Percentiles rank a stretch among this genome's conserved stretches.
Conservation (phyloP, 37 sponge, comb jelly and placozoan species). For the Eunapius fragilis region DNA sequence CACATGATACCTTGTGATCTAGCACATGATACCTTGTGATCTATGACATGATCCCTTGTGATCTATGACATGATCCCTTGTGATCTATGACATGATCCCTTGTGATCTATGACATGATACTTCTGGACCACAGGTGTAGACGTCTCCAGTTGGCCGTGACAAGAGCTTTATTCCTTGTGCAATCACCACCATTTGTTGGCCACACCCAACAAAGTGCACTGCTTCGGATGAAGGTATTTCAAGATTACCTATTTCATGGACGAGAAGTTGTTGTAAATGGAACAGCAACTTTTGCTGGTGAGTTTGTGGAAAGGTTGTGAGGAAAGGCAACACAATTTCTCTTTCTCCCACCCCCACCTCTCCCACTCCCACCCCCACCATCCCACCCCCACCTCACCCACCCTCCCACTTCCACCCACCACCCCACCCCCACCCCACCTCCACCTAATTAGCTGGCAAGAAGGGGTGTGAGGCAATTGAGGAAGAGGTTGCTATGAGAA, state of each 20-base stretch:
- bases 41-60: neutral
- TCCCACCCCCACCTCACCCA: neutral
- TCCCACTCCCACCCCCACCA: neutral
- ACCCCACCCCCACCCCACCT: neutral
- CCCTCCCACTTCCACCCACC: neutral
- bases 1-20: neutral
- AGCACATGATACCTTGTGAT: neutral
- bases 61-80: neutral
- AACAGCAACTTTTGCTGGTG: neutral
- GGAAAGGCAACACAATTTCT: neutral
- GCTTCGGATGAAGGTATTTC: neutral
- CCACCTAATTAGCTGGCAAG: neutral
- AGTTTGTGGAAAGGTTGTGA: neutral
- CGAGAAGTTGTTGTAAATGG: constrained; percentile 4
- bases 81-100: neutral
- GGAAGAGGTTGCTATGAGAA: neutral
- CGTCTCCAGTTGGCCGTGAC: constrained; percentile 53
- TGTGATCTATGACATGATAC: neutral
- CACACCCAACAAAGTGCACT: neutral
- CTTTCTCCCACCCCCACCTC: neutral
- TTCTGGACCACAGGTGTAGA: constrained; percentile 61
- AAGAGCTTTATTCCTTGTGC: constrained; percentile 43
- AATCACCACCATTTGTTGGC: neutral
- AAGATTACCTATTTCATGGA: constrained; percentile 16
- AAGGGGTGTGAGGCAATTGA: neutral